A percentile compares a stretch with the other conserved stretches of the same genome.
Evolutionary conservation across 2,888 invertebrate genomes (phyloP).

Genomic region (Eupithecia exiguata): DNA sequence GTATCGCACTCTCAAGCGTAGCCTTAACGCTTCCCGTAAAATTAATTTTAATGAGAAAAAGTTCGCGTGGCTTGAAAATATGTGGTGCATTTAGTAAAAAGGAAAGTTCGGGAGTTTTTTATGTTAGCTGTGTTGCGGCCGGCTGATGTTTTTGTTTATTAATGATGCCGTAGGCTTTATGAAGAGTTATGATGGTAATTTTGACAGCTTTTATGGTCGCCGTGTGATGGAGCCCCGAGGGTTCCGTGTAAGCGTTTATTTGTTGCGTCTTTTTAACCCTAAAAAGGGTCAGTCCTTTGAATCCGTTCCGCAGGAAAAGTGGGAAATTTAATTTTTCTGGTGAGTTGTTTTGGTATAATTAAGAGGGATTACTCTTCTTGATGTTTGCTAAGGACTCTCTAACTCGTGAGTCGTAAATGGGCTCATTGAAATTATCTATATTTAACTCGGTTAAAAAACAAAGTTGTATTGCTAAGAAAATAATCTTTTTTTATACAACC

Average conservation of each 20-base stretch:
- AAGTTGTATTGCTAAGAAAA: neutral
- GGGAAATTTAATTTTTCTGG: conserved; percentile 6
- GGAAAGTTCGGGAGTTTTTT: conserved; percentile 42
- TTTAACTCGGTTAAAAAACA: neutral
- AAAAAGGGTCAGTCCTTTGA: conserved; percentile 15
- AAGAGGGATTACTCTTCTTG: neutral
- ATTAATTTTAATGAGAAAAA: conserved; percentile 51
- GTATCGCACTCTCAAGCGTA: conserved; percentile 44
- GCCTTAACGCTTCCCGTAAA: conserved; percentile 38
- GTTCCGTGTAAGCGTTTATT: conserved; percentile 8
- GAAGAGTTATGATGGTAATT: conserved; percentile 41
- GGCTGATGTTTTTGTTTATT: conserved; percentile 38
- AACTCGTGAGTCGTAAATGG: neutral
- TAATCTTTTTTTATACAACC: too few relatives aligned
- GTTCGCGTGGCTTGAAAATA: conserved; percentile 43
- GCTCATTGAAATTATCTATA: neutral
- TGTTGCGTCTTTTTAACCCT: conserved; percentile 17
- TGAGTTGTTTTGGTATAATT: conserved; percentile 9
- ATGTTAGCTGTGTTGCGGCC: conserved; percentile 19
- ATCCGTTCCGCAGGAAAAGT: conserved; percentile 9
- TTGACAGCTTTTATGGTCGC: conserved; percentile 28
- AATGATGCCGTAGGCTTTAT: conserved; percentile 42
- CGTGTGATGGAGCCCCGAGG: conserved; percentile 16
- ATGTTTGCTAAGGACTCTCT: neutral
- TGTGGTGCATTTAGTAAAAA: conserved; percentile 44